Evolutionary conservation across 2,113 vertebrate species (phyloP).

Genomic region (Gadus macrocephalus): DNA sequence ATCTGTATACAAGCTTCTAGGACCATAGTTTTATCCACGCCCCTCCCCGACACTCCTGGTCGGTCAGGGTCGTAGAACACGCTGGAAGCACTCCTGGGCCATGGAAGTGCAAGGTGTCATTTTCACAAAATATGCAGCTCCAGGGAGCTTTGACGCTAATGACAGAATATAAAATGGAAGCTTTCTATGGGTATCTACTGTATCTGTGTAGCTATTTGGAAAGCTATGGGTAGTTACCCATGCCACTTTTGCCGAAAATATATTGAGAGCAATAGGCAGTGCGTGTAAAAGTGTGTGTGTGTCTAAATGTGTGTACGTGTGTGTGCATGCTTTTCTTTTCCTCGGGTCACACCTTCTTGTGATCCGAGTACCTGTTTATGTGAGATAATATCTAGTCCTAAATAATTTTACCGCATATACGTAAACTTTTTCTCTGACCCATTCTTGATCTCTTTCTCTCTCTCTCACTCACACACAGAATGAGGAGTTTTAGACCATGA

Average conservation of each 20-base stretch:
- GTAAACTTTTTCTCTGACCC: background rate
- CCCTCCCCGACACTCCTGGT: background rate
- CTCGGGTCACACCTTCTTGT: too few relatives aligned
- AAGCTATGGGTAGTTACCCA: too few relatives aligned
- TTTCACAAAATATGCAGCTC: background rate
- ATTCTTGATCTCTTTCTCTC: background rate
- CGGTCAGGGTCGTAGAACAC: background rate
- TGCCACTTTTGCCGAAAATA: too few relatives aligned
- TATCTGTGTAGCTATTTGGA: too few relatives aligned
- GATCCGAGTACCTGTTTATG: too few relatives aligned
- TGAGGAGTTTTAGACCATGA: background rate
- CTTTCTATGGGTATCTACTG: too few relatives aligned
- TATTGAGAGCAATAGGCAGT: background rate
- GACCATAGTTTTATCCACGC: background rate
- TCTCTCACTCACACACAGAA: background rate
- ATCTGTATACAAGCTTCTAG: background rate
- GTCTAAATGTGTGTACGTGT: background rate
- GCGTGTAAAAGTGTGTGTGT: background rate
- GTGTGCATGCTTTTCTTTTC: background rate
- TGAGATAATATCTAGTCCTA: too few relatives aligned
- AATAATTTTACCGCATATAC: background rate
- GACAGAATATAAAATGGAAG: conserved; percentile 16
- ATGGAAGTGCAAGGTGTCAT: conserved; percentile 25
- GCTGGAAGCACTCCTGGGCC: conserved; percentile 1
- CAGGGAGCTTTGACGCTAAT: conserved; percentile 20